Base-by-base conservation (phyloP, 1,140 invertebrate genomes). In the Drosophila nannoptera region DNA sequence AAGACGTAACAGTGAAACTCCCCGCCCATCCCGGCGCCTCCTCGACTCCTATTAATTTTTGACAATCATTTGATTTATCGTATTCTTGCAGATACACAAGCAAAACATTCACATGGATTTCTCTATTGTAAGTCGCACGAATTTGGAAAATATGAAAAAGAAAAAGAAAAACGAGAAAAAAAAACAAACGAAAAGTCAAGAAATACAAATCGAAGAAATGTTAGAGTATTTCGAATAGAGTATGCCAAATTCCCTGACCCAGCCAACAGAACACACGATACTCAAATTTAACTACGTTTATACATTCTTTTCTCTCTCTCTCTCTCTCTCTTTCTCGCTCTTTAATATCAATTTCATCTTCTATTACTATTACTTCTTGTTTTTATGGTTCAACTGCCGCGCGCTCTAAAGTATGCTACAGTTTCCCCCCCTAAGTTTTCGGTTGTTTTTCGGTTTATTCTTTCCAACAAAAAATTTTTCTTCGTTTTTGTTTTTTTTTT, bases 31-130 rank as follows among this genome's bases (percentile, higher is more conserved):
- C 46, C 48, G 12, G 33, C 31, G 52, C 46, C 40, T 58, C 75
- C 48, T 66, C 64, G 65, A 50, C 49, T 71, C 78, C 81, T 69
- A 86, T 81, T 84, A 84, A 86, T 87, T 84, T 84, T 80, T 62
- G 63, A 78, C 78, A 81, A 67, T 81, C 76, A 66, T 86, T 84
- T 83, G 74, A 86, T 86, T 86, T 84, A 77, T 84, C 81, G 81
- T 84, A 86, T 87, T 83, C 72, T 87, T 87, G 72, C 86, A 87
- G 84, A 87, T 87, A 87, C 86, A 87, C 81, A 87, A 86, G 84
- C 84, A 78, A 87, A 87, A 86, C 84, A 87, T 86, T 87, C 84
- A 74, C 80, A 84, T 76, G 84, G 84, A 87, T 87, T 87, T 87
- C 84, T 87, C 69, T 82, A 87, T 87, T 87, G 84, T 87, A 87